These are phyloP conservation scores for Dipus sagitta DNA, from an alignment of 2,797 vertebrate species.

Conservation along the genomic window DNA sequence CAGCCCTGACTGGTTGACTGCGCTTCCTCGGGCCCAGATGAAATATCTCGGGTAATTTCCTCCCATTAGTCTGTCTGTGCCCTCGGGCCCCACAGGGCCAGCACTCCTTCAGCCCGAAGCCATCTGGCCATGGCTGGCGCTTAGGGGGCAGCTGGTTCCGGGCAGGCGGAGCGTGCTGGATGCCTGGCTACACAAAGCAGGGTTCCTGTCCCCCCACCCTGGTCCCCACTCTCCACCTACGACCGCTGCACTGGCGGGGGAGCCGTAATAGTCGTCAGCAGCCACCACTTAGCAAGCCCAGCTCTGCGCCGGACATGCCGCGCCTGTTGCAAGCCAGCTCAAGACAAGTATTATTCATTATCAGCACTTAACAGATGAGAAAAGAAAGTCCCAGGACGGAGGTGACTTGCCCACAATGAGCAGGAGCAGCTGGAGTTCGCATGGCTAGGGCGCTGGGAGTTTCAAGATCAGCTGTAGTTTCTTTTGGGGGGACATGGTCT, in stretches of 20 bases:
- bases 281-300: neutral
- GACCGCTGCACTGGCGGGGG: neutral
- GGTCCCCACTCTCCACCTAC: neutral
- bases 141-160: neutral
- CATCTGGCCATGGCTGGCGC: conserved; percentile 65
- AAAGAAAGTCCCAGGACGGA: neutral
- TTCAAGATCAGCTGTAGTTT: neutral
- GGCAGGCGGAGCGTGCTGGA: conserved; percentile 22
- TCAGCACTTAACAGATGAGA: neutral
- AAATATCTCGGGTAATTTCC: conserved; percentile 82
- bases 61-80: conserved; percentile 79
- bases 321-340: neutral
- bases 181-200: conserved; percentile 15
- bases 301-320: neutral
- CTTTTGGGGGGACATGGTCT: neutral
- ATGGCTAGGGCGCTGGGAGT: neutral
- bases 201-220: neutral
- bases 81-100: conserved; percentile 62
- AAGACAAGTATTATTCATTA: neutral
- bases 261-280: neutral
- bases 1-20: conserved; percentile 50
- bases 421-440: neutral
- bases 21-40: conserved; percentile 74
- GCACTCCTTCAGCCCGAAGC: conserved; percentile 52
- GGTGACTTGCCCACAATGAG: neutral